Percentiles rank a stretch among this genome's conserved stretches.
Evolutionary conservation across 2,113 vertebrate genomes (phyloP).

Genomic region (Lota lota): DNA sequence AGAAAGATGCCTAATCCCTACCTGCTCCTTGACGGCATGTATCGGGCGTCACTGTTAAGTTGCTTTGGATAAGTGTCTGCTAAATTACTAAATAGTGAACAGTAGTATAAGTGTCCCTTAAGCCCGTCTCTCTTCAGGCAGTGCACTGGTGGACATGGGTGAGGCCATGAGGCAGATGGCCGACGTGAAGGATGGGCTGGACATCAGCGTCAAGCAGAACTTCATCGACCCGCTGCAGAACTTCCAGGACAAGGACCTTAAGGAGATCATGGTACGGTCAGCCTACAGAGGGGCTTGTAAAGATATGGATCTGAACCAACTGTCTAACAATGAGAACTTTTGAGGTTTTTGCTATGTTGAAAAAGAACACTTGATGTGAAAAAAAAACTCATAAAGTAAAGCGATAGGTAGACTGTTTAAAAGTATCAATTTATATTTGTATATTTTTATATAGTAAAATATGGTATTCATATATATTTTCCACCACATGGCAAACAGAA

Average conservation of each 20-base stretch:
- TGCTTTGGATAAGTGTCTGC: no score
- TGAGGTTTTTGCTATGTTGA: not conserved
- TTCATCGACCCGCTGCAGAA: constrained; percentile 91
- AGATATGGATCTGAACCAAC: not conserved
- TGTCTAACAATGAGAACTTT: not conserved
- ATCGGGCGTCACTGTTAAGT: no score
- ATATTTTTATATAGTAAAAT: no score
- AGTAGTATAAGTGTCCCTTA: no score
- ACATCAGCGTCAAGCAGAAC: constrained; percentile 92
- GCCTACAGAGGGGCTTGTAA: not conserved
- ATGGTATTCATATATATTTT: no score
- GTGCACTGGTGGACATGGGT: constrained; percentile 83
- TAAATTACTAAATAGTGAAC: not conserved
- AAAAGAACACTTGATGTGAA: not conserved
- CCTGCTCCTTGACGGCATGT: no score
- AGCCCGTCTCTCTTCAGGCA: constrained; percentile 61
- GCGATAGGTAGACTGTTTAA: no score
- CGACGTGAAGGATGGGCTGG: constrained; percentile 90
- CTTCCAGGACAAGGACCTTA: constrained; percentile 92
- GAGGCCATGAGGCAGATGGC: constrained; percentile 93
- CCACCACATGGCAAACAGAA: no score
- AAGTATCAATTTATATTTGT: no score
- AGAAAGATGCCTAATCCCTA: no score
- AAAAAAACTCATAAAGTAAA: no score
- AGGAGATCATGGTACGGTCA: constrained; percentile 84